Percentiles rank a stretch among this genome's conserved stretches.
phyloP scores from a whole-genome alignment of 2,113 vertebrate genomes.

The Osmerus mordax region DNA sequence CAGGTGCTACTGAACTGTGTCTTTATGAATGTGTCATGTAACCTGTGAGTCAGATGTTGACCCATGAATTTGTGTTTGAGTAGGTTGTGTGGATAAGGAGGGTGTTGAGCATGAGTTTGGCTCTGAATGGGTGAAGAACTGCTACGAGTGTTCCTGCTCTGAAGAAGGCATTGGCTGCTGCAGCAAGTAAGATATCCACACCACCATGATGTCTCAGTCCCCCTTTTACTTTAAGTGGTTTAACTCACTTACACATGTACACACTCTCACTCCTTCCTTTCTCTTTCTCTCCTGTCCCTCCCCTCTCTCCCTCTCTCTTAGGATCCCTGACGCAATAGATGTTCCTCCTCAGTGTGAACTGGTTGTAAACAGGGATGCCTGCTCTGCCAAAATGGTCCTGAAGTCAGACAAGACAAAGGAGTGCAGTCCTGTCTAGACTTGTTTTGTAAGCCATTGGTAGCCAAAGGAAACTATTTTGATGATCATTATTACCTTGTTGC shows the following conservation, averaged over 20 bases:
- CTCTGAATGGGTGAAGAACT: background rate
- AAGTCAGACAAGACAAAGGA: background rate
- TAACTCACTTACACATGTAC: no score
- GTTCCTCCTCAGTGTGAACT: background rate
- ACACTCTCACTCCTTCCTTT: background rate
- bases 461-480: no score
- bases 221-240: no score
- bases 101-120: background rate
- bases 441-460: no score
- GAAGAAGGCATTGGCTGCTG: background rate
- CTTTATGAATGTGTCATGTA: background rate
- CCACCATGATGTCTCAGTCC: no score
- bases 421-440: background rate
- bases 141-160: background rate
- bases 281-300: background rate
- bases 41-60: no score
- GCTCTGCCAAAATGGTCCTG: background rate
- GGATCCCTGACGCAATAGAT: background rate
- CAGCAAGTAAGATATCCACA: background rate
- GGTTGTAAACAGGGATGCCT: background rate
- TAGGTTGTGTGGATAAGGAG: background rate
- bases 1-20: background rate
- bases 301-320: background rate
- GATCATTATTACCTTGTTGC: no score
- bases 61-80: background rate